Conservation (phyloP, 2,797 vertebrate genomes). For the Pelochelys cantorii region DNA sequence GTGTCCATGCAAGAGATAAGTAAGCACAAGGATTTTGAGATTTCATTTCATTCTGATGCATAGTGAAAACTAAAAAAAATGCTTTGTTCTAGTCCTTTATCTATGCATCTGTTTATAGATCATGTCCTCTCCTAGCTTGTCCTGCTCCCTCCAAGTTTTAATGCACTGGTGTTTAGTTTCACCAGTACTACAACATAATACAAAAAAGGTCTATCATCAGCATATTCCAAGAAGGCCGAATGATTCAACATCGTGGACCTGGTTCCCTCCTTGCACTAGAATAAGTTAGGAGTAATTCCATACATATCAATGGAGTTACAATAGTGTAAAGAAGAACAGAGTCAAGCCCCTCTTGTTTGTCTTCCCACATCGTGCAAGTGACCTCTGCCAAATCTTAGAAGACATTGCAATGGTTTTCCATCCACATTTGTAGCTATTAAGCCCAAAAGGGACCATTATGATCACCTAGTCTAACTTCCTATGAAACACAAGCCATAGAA, state of each 20-base stretch:
- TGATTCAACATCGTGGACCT: not conserved
- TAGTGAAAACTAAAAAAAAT: no score
- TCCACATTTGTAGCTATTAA: rapidly evolving
- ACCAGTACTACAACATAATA: no score
- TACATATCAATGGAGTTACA: no score
- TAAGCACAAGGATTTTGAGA: no score
- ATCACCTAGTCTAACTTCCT: not conserved
- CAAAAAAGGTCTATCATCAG: not conserved
- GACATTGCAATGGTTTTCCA: not conserved
- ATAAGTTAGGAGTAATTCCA: not conserved
- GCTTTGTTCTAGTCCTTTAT: no score
- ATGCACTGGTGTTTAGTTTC: no score
- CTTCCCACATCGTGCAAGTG: not conserved
- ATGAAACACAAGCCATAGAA: not conserved
- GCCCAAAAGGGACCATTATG: rapidly evolving
- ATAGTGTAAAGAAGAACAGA: not conserved
- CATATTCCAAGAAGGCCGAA: not conserved
- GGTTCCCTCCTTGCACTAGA: rapidly evolving
- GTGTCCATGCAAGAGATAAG: not conserved
- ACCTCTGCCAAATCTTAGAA: not conserved
- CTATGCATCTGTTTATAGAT: no score
- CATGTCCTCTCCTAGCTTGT: no score
- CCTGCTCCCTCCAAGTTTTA: no score
- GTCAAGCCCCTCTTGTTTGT: not conserved
- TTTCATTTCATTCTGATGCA: no score